Base-by-base conservation (phyloP, 2,113 vertebrate genomes). In the Antennarius striatus region DNA sequence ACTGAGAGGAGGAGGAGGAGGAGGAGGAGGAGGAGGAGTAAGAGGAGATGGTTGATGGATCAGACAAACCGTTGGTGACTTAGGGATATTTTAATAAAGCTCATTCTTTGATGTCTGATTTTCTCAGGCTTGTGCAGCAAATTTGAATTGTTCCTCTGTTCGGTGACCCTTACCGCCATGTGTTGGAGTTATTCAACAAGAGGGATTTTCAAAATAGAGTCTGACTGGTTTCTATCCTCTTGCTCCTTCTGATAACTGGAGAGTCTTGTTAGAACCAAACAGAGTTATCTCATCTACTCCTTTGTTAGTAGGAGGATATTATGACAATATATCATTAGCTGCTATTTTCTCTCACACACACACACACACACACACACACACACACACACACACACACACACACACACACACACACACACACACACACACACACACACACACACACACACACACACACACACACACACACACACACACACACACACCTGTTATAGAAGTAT, bases 401-500 rank as follows among this genome's bases (percentile, higher is more conserved):
- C 22, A 22, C 22, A 22, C 22, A 22, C 22, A 22, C 22, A 22
- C 22, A 22, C 22, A 22, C 22, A 22, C 22, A 22, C 22, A 22
- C 22, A 22, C 22, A 22, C 22, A 22, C 22, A 22, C 22, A 22
- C 22, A 50, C 58, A 50, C 76, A 82, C 79, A 45, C 56, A n/a
- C 80, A 72, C 39, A 48, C 70, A 65, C 43, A 48, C 56, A 45
- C 75, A 64, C 88, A 89, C n/a, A n/a, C n/a, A 22, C 22, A 50
- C 58, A 50, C 76, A 82, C 79, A 45, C 56, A n/a, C 80, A 72
- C 39, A 48, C 70, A 65, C 43, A 48, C 56, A 45, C 75, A 64
- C 88, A 89, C 88, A 80, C 88, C 83, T 75, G 80, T 79, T 22
- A 22, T 22, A 22, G 22, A 22, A 1, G 22, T 74, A 82, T 86